These are phyloP conservation scores for Bolinopsis microptera DNA, from an alignment of 37 sponge, comb jelly and placozoan species.

Conservation along the genomic window DNA sequence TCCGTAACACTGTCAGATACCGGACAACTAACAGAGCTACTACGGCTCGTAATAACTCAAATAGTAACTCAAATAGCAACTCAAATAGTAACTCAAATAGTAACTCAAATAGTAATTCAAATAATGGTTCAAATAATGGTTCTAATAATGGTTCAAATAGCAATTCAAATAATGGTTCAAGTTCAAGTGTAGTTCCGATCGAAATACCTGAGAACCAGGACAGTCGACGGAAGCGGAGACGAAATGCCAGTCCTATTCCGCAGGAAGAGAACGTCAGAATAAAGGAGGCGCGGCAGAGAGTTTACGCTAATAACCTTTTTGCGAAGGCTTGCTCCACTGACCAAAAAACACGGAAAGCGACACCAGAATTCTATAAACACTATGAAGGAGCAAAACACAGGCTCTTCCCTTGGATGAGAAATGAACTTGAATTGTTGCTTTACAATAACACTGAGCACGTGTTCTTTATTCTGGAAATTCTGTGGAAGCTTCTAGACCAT, in stretches of 20 bases:
- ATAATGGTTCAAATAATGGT: too few species aligned
- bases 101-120: too few species aligned
- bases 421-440: conserved; percentile 21
- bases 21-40: background rate
- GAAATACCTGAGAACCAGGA: background rate
- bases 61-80: too few species aligned
- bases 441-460: background rate
- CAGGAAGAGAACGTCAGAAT: background rate
- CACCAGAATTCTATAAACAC: conserved; percentile 1
- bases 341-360: background rate
- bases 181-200: background rate
- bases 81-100: too few species aligned
- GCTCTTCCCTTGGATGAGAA: background rate
- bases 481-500: conserved; percentile 62
- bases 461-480: background rate
- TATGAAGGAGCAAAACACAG: conserved; percentile 54
- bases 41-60: too few species aligned
- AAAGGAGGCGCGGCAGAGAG: background rate
- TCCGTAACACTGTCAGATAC: conserved; percentile 16
- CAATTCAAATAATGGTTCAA: background rate
- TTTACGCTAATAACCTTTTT: background rate
- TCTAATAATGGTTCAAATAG: background rate
- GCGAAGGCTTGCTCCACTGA: background rate
- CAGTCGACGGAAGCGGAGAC: background rate
- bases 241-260: background rate